These are phyloP conservation scores for Anguilla obscura DNA, from an alignment of 2,797 vertebrate species.

Conservation along the genomic window DNA sequence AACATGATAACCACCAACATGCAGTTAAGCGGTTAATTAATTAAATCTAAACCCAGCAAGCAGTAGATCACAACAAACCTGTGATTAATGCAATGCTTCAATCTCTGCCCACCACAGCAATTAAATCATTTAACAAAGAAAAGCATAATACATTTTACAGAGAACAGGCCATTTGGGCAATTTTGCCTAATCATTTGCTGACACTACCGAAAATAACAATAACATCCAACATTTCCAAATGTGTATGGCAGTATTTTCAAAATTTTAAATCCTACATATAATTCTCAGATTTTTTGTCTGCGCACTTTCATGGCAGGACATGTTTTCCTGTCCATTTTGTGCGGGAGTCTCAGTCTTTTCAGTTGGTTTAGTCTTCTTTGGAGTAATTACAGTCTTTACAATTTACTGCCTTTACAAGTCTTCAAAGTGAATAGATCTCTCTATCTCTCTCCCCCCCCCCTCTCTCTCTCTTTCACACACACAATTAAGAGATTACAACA, in stretches of 20 bases:
- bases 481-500: background rate
- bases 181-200: background rate
- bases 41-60: background rate
- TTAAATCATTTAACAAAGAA: background rate
- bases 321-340: background rate
- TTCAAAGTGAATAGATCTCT: background rate
- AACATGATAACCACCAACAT: background rate
- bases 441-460: background rate
- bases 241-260: background rate
- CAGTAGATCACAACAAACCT: background rate
- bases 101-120: background rate
- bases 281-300: background rate
- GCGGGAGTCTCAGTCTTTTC: background rate
- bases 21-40: background rate
- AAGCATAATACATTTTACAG: background rate
- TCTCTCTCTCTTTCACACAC: background rate
- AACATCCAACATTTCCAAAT: no score
- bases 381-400: background rate
- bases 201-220: background rate
- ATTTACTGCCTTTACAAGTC: background rate
- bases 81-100: background rate
- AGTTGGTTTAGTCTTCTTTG: background rate
- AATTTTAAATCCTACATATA: background rate
- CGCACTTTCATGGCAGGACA: background rate
- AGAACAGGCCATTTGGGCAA: background rate